These are phyloP conservation scores for Gastrophysa polygoni DNA, from an alignment of 2,888 invertebrate genomes.

Conservation along the genomic window DNA sequence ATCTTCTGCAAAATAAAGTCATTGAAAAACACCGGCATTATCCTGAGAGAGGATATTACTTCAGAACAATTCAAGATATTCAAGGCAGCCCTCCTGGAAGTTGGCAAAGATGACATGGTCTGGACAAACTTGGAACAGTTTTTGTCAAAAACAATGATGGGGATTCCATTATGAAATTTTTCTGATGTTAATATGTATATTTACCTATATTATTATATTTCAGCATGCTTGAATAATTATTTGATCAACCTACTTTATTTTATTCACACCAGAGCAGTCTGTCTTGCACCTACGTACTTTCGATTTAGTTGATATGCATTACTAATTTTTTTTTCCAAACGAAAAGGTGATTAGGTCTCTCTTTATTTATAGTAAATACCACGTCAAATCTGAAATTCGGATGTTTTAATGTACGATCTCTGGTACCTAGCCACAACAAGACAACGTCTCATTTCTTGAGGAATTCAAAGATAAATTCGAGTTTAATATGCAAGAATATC, in stretches of 20 bases:
- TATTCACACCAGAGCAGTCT: neutral
- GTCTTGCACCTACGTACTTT: neutral
- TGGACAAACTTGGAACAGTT: constrained; percentile 3
- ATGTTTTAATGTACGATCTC: neutral
- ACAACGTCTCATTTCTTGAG: neutral
- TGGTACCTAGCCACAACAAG: neutral
- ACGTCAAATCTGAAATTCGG: neutral
- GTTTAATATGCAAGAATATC: neutral
- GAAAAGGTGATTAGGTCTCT: neutral
- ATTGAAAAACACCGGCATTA: constrained; percentile 4
- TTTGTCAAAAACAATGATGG: neutral
- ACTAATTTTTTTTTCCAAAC: neutral
- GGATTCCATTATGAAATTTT: neutral
- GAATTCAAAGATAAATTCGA: neutral
- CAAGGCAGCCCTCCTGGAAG: neutral
- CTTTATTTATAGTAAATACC: neutral
- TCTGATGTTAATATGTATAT: neutral
- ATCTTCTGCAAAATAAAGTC: constrained; percentile 3
- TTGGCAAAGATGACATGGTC: neutral
- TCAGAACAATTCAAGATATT: constrained; percentile 7
- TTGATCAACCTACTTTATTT: neutral
- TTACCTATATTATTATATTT: neutral
- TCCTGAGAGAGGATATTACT: constrained; percentile 4
- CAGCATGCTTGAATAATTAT: neutral
- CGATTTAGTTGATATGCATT: neutral